These are phyloP conservation scores for Acrobasis repandana DNA, from an alignment of 2,888 invertebrate species.

Conservation along the genomic window DNA sequence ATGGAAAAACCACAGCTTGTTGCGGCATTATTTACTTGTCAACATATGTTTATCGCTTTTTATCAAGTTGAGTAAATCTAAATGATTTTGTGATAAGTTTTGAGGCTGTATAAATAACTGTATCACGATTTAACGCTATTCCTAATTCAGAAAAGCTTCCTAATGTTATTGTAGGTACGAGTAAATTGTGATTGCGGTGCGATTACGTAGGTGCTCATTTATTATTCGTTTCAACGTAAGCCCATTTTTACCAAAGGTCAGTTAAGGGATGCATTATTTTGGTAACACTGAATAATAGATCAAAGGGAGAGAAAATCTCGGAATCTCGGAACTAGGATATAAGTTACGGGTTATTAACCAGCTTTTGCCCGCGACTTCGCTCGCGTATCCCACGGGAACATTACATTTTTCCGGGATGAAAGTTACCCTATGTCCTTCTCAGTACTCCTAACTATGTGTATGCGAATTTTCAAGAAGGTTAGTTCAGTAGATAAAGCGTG, in stretches of 20 bases:
- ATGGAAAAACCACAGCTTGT: background rate
- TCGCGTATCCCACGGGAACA: no score
- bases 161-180: background rate
- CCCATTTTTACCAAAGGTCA: background rate
- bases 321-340: background rate
- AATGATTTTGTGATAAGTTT: background rate
- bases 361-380: no score
- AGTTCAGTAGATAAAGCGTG: no score
- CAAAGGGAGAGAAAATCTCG: background rate
- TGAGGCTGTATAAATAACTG: background rate
- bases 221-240: background rate
- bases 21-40: background rate
- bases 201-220: no score
- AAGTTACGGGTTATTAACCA: no score
- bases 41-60: background rate
- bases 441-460: no score
- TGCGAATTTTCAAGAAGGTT: no score
- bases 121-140: background rate
- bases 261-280: background rate
- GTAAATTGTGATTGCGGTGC: background rate
- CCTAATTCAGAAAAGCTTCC: background rate
- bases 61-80: background rate
- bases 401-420: no score
- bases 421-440: no score
- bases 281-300: background rate